Percentiles rank a stretch among this genome's conserved stretches.
phyloP scores from a whole-genome alignment of 2,113 vertebrate species.

The Muntiacus reevesi region DNA sequence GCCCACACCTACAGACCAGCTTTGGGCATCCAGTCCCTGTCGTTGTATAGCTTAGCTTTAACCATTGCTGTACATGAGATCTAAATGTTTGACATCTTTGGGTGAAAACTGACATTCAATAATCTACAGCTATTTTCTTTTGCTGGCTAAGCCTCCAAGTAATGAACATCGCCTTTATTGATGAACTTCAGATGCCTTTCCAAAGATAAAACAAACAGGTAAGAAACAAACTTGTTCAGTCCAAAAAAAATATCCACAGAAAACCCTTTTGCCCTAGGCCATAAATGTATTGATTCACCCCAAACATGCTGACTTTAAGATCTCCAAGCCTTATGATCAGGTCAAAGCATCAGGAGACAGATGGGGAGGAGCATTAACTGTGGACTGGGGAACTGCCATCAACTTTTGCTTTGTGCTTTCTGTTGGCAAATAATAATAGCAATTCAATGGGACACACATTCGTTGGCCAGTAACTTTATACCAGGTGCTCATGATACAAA shows the following conservation, averaged over 20 bases:
- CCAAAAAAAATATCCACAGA: neutral
- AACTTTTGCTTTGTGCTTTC: neutral
- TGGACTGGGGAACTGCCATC: neutral
- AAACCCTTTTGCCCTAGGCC: neutral
- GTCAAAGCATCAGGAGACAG: neutral
- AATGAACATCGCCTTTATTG: conserved; percentile 15
- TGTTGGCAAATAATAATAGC: neutral
- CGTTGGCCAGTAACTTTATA: neutral
- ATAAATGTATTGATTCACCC: conserved; percentile 18
- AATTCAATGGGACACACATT: neutral
- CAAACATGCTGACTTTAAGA: neutral
- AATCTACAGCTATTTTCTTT: neutral
- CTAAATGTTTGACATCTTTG: neutral
- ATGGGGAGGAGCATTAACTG: neutral
- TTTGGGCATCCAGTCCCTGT: too few relatives aligned
- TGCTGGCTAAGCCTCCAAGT: conserved; percentile 18
- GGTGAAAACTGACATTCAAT: neutral
- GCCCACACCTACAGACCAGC: neutral
- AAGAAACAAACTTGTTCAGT: conserved; percentile 28
- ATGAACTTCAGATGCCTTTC: conserved; percentile 26
- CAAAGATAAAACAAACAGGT: conserved; percentile 20
- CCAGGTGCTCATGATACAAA: neutral
- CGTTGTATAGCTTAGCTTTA: neutral
- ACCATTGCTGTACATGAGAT: neutral
- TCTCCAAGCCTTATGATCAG: neutral